Evolutionary conservation across 2,888 invertebrate genomes (phyloP).

Genomic region (Ectemnius cavifrons): DNA sequence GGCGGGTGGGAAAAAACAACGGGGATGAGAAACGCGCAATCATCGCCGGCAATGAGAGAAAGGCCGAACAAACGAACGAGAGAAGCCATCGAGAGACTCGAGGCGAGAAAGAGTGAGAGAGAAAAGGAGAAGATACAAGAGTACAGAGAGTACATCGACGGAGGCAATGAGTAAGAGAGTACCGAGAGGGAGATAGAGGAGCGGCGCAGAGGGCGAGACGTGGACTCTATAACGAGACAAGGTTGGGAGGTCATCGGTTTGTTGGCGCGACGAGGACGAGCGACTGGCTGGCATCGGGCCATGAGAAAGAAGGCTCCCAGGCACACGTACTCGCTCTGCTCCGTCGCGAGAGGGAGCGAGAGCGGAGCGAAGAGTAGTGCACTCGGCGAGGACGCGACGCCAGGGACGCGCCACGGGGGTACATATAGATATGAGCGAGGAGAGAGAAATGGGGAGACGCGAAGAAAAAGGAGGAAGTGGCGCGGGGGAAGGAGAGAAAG

Average conservation of each 20-base stretch:
- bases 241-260: conserved; percentile 67
- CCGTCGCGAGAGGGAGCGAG: conserved; percentile 31
- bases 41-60: conserved; percentile 33
- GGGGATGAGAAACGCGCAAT: conserved; percentile 44
- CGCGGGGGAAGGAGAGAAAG: conserved; percentile 26
- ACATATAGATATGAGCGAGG: conserved; percentile 31
- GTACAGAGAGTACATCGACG: conserved; percentile 7
- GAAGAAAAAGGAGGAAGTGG: conserved; percentile 29
- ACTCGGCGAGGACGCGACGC: conserved; percentile 12
- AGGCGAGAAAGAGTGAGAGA: neutral
- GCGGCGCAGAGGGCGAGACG: conserved; percentile 27
- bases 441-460: conserved; percentile 29
- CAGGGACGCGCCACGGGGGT: conserved; percentile 11
- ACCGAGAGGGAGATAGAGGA: conserved; percentile 17
- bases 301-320: conserved; percentile 64
- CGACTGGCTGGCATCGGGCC: conserved; percentile 60
- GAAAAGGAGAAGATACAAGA: conserved; percentile 12
- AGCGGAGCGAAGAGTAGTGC: neutral
- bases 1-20: conserved; percentile 36
- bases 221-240: conserved; percentile 65
- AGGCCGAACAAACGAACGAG: neutral
- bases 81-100: neutral
- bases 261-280: conserved; percentile 50
- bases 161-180: conserved; percentile 41
- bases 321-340: conserved; percentile 22